Percentiles rank a stretch among this genome's conserved stretches.
Evolutionary conservation across 2,113 vertebrate species (phyloP).

Genomic region (Hypanus sabinus): DNA sequence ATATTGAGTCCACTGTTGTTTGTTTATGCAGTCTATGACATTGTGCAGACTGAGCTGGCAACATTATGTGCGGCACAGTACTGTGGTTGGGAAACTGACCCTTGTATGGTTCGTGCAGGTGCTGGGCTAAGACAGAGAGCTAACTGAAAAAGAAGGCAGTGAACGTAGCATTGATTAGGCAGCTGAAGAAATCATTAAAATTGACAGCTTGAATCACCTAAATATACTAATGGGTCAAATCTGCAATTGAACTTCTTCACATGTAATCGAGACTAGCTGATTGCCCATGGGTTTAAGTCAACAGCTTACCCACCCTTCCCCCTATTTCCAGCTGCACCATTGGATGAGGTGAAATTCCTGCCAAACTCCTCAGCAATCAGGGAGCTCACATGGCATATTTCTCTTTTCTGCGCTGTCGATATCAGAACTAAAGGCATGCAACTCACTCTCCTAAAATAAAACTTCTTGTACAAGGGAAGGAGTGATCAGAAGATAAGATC

Average conservation of each 20-base stretch:
- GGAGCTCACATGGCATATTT: too few relatives aligned
- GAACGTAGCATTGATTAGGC: neutral
- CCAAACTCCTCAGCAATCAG: too few relatives aligned
- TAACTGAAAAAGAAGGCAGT: neutral
- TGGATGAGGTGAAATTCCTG: too few relatives aligned
- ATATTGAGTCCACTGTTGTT: too few relatives aligned
- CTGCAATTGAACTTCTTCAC: neutral
- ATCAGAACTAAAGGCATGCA: too few relatives aligned
- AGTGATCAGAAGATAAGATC: too few relatives aligned
- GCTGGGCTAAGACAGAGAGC: neutral
- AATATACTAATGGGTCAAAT: neutral
- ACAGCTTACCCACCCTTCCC: neutral
- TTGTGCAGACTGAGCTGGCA: too few relatives aligned
- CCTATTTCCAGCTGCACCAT: too few relatives aligned
- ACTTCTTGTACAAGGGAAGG: too few relatives aligned
- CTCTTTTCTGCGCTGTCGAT: too few relatives aligned
- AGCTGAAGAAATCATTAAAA: neutral
- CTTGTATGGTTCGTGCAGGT: neutral
- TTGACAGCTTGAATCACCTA: neutral
- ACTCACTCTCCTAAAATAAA: too few relatives aligned
- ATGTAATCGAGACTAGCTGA: neutral
- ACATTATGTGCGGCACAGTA: neutral
- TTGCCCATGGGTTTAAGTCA: neutral
- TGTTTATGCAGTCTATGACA: too few relatives aligned
- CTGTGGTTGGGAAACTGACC: neutral